Base-by-base conservation (phyloP, 2,797 vertebrate genomes). In the Presbytis comata region DNA sequence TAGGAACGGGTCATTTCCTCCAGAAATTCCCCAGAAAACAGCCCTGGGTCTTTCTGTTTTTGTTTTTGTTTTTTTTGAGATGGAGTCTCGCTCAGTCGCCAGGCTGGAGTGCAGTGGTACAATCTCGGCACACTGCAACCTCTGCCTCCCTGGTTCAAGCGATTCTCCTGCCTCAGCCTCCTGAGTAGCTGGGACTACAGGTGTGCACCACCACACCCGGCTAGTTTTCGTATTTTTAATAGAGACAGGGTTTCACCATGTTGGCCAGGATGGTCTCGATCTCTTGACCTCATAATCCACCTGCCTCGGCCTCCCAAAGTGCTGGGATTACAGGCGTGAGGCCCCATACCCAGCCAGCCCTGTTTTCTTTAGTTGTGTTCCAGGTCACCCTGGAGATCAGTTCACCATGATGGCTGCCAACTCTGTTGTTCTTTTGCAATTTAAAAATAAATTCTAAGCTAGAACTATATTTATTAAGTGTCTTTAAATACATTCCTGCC, bases 351-450 rank as follows among this genome's bases (percentile, higher is more conserved):
- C 8, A 8, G 64, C 33, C 33, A 96, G 33, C 57, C 95, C 97
- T 98, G 92, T 97, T 98, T 98, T 96, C 97, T 89, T 97, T 97
- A 97, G 94, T 83, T 67, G n/a, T 89, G 55, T 26, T 87, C 28
- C 88, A 91, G 83, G 82, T 82, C 19, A 96, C 53, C 81, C 94
- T 95, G 44, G 57, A 74, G 91, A 93, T 96, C 94, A 94, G 6
- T 75, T 75, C 96, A 44, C 57, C 95, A 44, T 1, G 46, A 85
- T 30, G 67, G 97, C 97, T 97, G 93, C 96, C 97, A 97, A 96
- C 96, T 97, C 97, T 95, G 83, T 86, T 97, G 95, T 7, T 96
- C 82, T 94, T 97, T 80, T 61, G 24, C 13, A 93, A 55, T 92
- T 95, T 88, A 30, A 97, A 82, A 86, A 53, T 75, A 53, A 64